phyloP scores from a whole-genome alignment of 2,113 vertebrate species.

The Etia nguti region DNA sequence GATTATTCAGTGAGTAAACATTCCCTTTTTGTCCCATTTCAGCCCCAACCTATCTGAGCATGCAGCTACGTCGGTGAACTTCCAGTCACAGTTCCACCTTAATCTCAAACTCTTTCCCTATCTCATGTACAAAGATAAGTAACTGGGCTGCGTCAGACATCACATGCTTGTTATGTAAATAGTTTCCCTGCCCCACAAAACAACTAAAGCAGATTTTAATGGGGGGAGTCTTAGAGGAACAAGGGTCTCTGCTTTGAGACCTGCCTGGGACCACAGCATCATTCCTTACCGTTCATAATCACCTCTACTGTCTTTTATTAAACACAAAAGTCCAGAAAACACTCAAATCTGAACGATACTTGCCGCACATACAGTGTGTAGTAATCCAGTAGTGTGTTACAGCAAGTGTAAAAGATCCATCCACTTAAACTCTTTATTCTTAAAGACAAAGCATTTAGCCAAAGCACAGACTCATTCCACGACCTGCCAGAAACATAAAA shows the following conservation, averaged over 20 bases:
- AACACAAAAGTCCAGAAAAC: background rate
- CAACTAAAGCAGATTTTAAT: background rate
- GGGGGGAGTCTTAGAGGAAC: background rate
- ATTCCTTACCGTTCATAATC: accelerated
- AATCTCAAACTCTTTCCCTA: background rate
- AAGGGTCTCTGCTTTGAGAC: background rate
- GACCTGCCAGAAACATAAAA: background rate
- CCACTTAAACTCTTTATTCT: background rate
- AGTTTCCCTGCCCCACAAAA: background rate
- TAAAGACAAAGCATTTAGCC: background rate
- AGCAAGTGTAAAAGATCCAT: background rate
- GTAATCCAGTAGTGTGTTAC: background rate
- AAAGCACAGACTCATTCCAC: background rate
- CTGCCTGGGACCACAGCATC: background rate
- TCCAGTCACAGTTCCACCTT: background rate
- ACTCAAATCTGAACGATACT: background rate
- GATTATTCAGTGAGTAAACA: background rate
- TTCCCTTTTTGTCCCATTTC: background rate
- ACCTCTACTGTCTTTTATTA: background rate
- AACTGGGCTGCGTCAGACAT: background rate
- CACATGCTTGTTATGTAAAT: background rate
- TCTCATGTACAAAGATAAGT: background rate
- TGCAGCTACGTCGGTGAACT: background rate
- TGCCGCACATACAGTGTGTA: background rate
- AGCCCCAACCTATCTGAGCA: background rate